Conservation (phyloP, 2,113 vertebrate species). For the Ciconia stormi region DNA sequence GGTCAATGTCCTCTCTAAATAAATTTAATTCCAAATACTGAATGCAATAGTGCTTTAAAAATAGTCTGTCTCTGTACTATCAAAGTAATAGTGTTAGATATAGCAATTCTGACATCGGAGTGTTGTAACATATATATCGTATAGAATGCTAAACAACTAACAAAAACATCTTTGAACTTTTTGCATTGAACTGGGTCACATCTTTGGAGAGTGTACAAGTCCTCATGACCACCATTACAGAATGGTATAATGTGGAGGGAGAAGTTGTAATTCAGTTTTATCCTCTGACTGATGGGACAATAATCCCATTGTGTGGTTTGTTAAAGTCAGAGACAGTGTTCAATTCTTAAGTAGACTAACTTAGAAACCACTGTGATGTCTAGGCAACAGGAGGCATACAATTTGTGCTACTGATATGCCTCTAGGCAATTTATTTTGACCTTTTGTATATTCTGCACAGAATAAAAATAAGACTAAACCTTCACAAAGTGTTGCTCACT, state of each 20-base stretch:
- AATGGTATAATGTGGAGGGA: neutral
- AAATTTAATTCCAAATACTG: neutral
- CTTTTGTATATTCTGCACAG: constrained; percentile 2
- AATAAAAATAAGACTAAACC: neutral
- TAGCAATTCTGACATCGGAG: neutral
- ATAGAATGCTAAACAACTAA: neutral
- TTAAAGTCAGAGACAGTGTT: neutral
- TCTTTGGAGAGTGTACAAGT: neutral
- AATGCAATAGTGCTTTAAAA: neutral
- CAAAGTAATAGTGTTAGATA: neutral
- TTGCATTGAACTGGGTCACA: neutral
- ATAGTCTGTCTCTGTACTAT: neutral
- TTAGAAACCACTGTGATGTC: neutral
- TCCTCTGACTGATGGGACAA: neutral
- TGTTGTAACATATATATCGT: neutral
- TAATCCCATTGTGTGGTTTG: neutral
- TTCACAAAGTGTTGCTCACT: neutral
- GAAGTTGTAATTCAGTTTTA: neutral
- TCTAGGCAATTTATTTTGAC: constrained; percentile 31
- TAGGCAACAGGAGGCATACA: neutral
- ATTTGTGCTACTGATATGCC: constrained; percentile 22
- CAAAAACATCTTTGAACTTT: neutral
- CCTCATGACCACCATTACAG: neutral
- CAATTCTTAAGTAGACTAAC: neutral
- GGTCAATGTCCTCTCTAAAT: neutral